Conservation (phyloP, 2,797 vertebrate species). For the Prionace glauca region DNA sequence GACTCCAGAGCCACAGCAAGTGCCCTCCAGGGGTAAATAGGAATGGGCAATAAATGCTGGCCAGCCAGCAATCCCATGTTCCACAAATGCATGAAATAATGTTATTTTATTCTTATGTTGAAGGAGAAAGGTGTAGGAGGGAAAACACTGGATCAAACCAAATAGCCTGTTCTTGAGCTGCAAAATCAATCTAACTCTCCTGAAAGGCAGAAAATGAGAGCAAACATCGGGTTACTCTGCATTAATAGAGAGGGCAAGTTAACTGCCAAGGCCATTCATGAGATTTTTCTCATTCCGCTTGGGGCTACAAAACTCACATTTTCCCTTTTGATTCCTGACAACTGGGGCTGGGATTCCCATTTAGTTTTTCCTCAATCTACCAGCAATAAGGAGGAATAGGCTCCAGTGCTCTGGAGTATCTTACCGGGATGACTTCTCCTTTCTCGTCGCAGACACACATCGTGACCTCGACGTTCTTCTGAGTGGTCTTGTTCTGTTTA, state of each 20-base stretch:
- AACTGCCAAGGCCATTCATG: neutral
- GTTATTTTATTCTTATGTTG: too few species aligned
- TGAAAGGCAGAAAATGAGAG: too few species aligned
- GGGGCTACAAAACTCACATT: too few species aligned
- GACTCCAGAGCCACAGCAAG: too few species aligned
- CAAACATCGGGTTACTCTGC: too few species aligned
- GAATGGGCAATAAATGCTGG: too few species aligned
- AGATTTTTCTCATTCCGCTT: too few species aligned
- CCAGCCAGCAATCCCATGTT: too few species aligned
- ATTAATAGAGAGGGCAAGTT: neutral
- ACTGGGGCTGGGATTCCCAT: neutral
- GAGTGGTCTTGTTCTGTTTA: constrained; percentile 52
- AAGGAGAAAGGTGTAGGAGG: neutral
- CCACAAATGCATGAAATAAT: too few species aligned
- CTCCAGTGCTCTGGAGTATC: fast-evolving
- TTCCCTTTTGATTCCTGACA: neutral
- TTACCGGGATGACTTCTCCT: constrained; percentile 44
- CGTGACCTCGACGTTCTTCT: constrained; percentile 53
- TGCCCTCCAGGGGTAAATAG: too few species aligned
- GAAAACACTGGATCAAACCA: neutral
- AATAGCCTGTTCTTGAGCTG: neutral
- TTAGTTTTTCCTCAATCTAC: neutral
- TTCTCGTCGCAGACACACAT: constrained; percentile 49
- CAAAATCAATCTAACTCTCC: neutral
- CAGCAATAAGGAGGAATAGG: neutral